Conservation (phyloP, 2,113 vertebrate species). For the Heptranchias perlo region DNA sequence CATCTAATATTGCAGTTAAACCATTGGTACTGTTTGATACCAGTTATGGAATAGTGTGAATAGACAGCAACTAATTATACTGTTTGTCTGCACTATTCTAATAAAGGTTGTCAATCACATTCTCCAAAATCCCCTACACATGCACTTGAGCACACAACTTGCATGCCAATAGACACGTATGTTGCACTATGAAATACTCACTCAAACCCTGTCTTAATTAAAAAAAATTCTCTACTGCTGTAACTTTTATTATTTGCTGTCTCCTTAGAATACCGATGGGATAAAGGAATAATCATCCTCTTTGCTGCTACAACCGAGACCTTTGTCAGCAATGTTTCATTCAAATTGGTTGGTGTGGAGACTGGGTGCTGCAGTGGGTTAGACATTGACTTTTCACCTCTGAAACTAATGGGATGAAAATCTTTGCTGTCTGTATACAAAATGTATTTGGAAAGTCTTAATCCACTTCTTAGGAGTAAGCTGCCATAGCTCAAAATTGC, state of each 20-base stretch:
- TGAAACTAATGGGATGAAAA: neutral
- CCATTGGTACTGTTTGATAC: neutral
- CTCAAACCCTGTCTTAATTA: constrained; percentile 30
- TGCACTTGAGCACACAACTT: neutral
- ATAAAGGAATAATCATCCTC: neutral
- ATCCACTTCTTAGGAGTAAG: neutral
- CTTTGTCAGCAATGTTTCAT: neutral
- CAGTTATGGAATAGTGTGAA: neutral
- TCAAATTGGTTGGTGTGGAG: neutral
- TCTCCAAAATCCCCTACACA: neutral
- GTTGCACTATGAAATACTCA: constrained; percentile 19
- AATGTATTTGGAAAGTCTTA: neutral
- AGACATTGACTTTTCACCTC: neutral
- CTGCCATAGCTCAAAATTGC: neutral
- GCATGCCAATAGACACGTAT: neutral
- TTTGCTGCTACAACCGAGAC: neutral
- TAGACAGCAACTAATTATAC: constrained; percentile 10
- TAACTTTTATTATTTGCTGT: constrained; percentile 20
- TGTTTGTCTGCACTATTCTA: neutral
- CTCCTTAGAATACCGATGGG: constrained; percentile 21
- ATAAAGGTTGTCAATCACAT: constrained; percentile 9
- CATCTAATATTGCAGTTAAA: neutral
- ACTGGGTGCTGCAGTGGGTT: neutral
- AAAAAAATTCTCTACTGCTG: constrained; percentile 26
- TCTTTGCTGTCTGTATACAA: neutral